Base-by-base conservation (phyloP, 2,888 invertebrate genomes). In the Idaea aversata region DNA sequence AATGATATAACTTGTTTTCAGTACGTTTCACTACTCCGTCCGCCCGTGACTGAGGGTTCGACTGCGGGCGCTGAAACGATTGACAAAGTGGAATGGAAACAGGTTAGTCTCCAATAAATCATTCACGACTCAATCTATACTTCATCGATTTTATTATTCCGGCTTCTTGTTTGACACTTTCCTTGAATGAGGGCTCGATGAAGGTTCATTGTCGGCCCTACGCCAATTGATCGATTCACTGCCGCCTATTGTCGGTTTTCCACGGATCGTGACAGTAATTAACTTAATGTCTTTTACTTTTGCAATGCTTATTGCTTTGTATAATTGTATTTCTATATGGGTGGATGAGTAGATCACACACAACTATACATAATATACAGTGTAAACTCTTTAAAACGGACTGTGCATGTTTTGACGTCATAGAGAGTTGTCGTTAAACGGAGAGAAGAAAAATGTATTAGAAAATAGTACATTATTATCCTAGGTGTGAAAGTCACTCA, bases 21-120 rank as follows among this genome's bases (percentile, higher is more conserved):
- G 97, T 98, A 97, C 86, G 95, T 97, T 63, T 98, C 98, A 3
- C 94, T 97, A 57, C 90, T 98, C 66, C 94, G 98, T 68, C 98
- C 98, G 34, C 98, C 98, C 5, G 94, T 97, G 61, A 93, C 94
- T 64, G 95, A 95, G 72, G 94, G 94, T 75, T 93, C 94, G 15
- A 93, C 94, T 36, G 94, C 95, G 63, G 94, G 94, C 34, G 94
- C 94, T 6, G 96, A 96, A 80, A 94, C 94, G 64, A 95, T 96
- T 76, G 96, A 97, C 85, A 96, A 97, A 88, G 95, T 96, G 67
- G 98, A 98, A 89, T 98, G 98, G 98, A 97, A 97, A 88, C 97
- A 97, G 95, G 97, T 97, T 87, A 90, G 90, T 84, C 71, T 63
- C 68, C 65, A 67, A 70, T 70, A 63, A 69, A 81, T 80, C 78